A percentile compares a stretch with the other conserved stretches of the same genome.
Evolutionary conservation across 2,797 vertebrate genomes (phyloP).

Genomic region (Myiothlypis chrysogaster): DNA sequence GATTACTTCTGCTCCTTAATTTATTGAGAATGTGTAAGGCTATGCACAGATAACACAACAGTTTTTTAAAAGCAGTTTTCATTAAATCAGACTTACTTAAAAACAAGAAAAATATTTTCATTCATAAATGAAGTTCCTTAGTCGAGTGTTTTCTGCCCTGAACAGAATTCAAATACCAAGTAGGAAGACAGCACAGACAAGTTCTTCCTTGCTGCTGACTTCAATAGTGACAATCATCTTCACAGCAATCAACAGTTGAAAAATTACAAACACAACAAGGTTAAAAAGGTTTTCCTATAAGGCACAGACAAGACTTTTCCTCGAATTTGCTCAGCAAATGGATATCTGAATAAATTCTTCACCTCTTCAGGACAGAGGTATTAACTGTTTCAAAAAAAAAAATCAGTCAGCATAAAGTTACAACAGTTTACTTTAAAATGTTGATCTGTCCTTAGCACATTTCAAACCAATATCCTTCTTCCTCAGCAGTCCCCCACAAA

Average conservation of each 20-base stretch:
- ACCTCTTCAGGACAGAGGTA: conserved; percentile 43
- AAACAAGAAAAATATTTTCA: background rate
- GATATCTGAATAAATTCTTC: conserved; percentile 34
- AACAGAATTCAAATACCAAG: background rate
- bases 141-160: background rate
- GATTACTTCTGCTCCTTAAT: background rate
- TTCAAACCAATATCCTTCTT: background rate
- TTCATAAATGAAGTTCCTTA: background rate
- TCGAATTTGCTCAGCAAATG: conserved; percentile 69
- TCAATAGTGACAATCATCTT: conserved; percentile 64
- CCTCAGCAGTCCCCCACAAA: background rate
- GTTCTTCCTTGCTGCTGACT: conserved; percentile 31
- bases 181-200: background rate
- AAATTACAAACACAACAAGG: conserved; percentile 57
- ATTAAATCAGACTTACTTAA: background rate
- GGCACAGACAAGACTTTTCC: conserved; percentile 60
- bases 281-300: conserved; percentile 15
- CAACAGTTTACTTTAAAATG: background rate
- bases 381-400: background rate
- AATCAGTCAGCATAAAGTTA: background rate
- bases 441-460: background rate
- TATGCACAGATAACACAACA: background rate
- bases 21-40: background rate
- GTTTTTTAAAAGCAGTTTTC: background rate
- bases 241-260: conserved; percentile 59